These are phyloP conservation scores for Erannis defoliaria DNA, from an alignment of 2,888 invertebrate genomes.

Conservation along the genomic window DNA sequence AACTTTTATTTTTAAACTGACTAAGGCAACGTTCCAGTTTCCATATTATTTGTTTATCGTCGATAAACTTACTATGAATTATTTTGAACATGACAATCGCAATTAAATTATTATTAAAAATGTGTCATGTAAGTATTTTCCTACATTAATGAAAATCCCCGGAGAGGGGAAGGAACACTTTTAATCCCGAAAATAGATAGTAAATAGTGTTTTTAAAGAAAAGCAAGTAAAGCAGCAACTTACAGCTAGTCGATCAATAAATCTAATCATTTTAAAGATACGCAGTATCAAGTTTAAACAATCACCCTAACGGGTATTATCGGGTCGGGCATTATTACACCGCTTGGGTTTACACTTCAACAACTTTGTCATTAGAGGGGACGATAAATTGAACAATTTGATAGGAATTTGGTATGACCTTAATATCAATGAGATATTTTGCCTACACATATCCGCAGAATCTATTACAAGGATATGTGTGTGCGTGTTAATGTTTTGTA, in stretches of 20 bases:
- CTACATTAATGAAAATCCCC: too few species aligned
- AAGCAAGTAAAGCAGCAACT: background rate
- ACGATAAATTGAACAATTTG: slow-evolving; percentile 9
- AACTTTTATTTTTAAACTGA: too few species aligned
- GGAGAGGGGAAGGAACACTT: too few species aligned
- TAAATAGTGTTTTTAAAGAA: too few species aligned
- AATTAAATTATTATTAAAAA: too few species aligned
- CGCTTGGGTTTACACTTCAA: slow-evolving; percentile 14
- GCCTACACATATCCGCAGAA: background rate
- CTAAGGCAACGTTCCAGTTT: too few species aligned
- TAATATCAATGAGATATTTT: slow-evolving; percentile 12
- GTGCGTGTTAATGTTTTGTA: background rate
- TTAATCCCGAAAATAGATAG: too few species aligned
- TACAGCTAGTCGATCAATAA: background rate
- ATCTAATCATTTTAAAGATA: slow-evolving; percentile 11
- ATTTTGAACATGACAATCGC: too few species aligned
- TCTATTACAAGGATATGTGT: background rate
- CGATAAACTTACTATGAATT: too few species aligned
- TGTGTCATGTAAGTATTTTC: too few species aligned
- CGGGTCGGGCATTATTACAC: slow-evolving; percentile 4
- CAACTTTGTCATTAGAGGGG: slow-evolving; percentile 21
- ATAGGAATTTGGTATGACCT: slow-evolving; percentile 12
- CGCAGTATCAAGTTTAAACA: slow-evolving; percentile 11
- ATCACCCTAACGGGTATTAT: slow-evolving; percentile 3
- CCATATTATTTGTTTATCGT: too few species aligned